Evolutionary conservation across 2,797 vertebrate species (phyloP).

Genomic region (Chelonia mydas): DNA sequence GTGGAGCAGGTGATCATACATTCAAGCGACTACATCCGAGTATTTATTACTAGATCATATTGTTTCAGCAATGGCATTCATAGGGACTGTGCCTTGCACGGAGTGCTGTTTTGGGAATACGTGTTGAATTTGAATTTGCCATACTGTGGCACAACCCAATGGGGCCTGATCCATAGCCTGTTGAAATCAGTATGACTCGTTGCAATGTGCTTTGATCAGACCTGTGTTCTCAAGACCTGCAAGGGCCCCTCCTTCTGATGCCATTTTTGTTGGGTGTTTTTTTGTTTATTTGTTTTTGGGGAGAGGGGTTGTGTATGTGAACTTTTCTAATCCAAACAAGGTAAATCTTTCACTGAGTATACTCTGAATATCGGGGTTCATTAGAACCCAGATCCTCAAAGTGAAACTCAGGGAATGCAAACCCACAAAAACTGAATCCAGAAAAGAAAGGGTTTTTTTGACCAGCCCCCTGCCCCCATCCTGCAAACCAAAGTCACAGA

Average conservation of each 20-base stretch:
- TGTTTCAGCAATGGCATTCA: neutral
- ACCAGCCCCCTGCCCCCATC: neutral
- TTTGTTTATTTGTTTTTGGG: neutral
- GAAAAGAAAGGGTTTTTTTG: neutral
- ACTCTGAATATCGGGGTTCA: neutral
- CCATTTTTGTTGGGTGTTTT: neutral
- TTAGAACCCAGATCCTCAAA: neutral
- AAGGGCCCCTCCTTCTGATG: neutral
- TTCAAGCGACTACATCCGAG: neutral
- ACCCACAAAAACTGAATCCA: neutral
- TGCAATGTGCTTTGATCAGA: neutral
- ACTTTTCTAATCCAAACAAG: neutral
- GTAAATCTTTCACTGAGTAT: conserved; percentile 10
- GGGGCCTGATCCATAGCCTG: accelerated
- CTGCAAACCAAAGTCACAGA: neutral
- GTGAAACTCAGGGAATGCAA: neutral
- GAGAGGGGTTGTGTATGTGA: neutral
- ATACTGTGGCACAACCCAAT: accelerated
- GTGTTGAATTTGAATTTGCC: neutral
- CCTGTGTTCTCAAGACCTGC: neutral
- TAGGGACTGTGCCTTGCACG: accelerated
- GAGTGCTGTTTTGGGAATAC: neutral
- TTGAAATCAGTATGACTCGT: neutral
- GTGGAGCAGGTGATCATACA: neutral
- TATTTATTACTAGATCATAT: neutral